Conservation (phyloP, 92 coral and sea anemone genomes). For the Siderastrea radians region DNA sequence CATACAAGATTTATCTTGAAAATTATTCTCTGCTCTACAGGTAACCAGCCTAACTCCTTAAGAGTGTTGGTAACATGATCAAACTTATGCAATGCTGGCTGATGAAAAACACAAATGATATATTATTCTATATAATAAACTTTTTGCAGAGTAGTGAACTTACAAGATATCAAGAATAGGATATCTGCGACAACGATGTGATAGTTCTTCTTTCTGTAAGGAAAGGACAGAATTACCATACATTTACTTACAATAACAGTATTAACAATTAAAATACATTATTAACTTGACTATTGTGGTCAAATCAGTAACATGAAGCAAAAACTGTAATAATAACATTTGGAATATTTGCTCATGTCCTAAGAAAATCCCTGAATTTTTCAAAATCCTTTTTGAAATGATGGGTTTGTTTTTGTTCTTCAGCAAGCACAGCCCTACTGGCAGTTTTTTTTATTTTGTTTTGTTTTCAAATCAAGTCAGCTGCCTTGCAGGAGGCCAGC, state of each 20-base stretch:
- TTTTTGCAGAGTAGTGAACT: slow-evolving; percentile 32
- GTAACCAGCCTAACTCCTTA: too few relatives aligned
- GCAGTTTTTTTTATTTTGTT: too few relatives aligned
- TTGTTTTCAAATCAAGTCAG: too few relatives aligned
- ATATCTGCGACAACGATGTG: slow-evolving; percentile 55
- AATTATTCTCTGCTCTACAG: too few relatives aligned
- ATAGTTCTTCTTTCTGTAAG: slow-evolving; percentile 78
- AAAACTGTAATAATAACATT: background rate
- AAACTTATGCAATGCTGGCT: background rate
- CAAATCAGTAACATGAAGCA: background rate
- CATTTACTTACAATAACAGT: background rate
- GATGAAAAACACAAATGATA: background rate
- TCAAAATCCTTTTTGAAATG: too few relatives aligned
- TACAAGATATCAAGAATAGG: slow-evolving; percentile 67
- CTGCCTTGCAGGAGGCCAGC: too few relatives aligned
- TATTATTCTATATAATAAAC: background rate
- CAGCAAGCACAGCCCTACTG: too few relatives aligned
- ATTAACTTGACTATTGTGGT: too few relatives aligned
- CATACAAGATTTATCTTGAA: too few relatives aligned
- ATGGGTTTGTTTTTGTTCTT: too few relatives aligned
- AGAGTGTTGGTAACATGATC: too few relatives aligned
- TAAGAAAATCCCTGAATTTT: too few relatives aligned
- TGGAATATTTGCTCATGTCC: background rate
- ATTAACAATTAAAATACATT: background rate
- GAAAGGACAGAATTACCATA: background rate